Conservation (phyloP, 2,797 vertebrate genomes). For the Pipistrellus pygmaeus region DNA sequence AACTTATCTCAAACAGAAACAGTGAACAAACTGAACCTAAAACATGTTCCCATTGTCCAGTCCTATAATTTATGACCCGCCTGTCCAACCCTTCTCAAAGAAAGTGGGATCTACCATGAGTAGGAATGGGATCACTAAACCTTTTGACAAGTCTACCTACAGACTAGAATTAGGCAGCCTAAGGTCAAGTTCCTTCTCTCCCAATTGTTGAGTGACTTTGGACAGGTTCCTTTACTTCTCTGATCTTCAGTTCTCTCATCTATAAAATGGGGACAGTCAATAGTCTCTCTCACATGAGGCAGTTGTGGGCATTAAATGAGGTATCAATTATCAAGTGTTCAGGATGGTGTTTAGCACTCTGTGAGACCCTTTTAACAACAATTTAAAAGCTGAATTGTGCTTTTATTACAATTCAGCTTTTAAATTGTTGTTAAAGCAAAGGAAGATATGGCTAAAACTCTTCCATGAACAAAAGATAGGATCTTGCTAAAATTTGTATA, state of each 20-base stretch:
- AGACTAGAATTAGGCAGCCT: neutral
- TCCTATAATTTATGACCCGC: neutral
- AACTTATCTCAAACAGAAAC: constrained; percentile 18
- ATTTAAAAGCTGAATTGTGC: no score
- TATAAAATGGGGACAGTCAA: neutral
- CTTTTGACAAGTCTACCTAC: neutral
- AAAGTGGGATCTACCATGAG: neutral
- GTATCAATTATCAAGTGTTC: neutral
- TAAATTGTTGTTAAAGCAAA: constrained; percentile 19
- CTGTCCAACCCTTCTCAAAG: neutral
- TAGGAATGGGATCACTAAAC: neutral
- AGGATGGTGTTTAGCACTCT: neutral
- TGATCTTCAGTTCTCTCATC: neutral
- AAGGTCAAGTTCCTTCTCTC: neutral
- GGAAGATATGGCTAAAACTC: neutral
- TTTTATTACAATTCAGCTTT: constrained; percentile 23
- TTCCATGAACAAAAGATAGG: neutral
- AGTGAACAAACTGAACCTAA: constrained; percentile 53
- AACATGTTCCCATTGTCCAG: constrained; percentile 43
- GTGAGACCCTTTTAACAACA: neutral
- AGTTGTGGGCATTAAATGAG: neutral
- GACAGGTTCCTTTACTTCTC: neutral
- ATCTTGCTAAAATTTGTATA: constrained; percentile 8
- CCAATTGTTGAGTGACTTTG: neutral
- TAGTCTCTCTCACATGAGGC: neutral